phyloP scores from a whole-genome alignment of 53 echinoderm and acorn worm species.

The Antedon mediterranea region DNA sequence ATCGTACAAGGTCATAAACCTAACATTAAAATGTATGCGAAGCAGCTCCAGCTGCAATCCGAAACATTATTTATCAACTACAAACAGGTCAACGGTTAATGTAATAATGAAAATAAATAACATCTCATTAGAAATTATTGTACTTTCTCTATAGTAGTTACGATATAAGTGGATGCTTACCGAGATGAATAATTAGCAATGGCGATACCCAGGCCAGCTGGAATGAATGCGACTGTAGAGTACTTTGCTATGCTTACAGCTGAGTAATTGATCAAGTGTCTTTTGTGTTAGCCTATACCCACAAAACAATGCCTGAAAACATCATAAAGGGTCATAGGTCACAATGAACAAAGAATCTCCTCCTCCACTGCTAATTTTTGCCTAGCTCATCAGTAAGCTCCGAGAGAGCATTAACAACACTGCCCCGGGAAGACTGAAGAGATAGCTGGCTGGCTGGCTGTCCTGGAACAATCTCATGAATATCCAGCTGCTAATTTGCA shows the following conservation, averaged over 20 bases:
- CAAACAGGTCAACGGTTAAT: not conserved
- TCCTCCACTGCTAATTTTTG: not conserved
- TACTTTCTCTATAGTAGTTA: no score
- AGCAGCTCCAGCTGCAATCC: not conserved
- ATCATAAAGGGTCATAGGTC: not conserved
- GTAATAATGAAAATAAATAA: not conserved
- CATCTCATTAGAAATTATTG: not conserved
- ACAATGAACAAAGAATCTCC: not conserved
- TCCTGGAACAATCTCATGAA: not conserved
- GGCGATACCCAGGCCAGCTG: constrained; percentile 1
- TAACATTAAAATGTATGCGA: not conserved
- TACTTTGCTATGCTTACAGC: not conserved
- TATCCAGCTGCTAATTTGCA: not conserved
- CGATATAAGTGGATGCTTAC: not conserved
- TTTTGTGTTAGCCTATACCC: constrained; percentile 1
- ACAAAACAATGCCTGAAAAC: not conserved
- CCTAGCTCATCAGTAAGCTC: not conserved
- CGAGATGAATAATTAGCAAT: not conserved
- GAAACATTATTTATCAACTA: not conserved
- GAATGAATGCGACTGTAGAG: not conserved
- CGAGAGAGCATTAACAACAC: not conserved
- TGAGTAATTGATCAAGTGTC: not conserved
- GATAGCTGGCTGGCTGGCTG: not conserved
- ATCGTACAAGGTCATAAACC: not conserved
- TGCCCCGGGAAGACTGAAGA: not conserved